Percentiles rank a stretch among this genome's conserved stretches.
These are phyloP conservation scores for Hymenochirus boettgeri DNA, from an alignment of 2,113 vertebrate species.

Conservation along the genomic window DNA sequence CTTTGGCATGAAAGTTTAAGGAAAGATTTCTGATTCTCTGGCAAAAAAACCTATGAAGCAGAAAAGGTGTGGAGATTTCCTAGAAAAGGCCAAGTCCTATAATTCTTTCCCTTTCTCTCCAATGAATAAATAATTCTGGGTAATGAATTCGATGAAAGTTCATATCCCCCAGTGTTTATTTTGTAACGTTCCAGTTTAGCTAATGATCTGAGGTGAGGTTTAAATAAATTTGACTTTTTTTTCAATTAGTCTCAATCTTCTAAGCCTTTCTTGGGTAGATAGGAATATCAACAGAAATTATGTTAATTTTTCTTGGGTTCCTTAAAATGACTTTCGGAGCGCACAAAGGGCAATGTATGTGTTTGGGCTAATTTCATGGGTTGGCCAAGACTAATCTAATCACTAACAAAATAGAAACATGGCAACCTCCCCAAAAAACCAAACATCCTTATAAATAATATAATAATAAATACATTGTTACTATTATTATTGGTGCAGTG, in stretches of 20 bases:
- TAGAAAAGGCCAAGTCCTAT: not conserved
- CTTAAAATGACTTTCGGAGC: not conserved
- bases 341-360: not conserved
- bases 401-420: too few species aligned
- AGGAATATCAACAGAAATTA: not conserved
- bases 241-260: not conserved
- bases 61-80: slow-evolving; percentile 19
- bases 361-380: slow-evolving; percentile 19
- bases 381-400: slow-evolving; percentile 8
- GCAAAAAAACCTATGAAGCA: not conserved
- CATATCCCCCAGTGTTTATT: slow-evolving; percentile 11
- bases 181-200: not conserved
- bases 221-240: slow-evolving; percentile 5
- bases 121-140: slow-evolving; percentile 24
- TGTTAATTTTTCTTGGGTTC: slow-evolving; percentile 2
- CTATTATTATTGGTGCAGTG: too few species aligned
- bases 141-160: not conserved
- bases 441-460: too few species aligned
- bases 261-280: not conserved
- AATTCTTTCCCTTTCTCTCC: slow-evolving; percentile 9
- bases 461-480: too few species aligned
- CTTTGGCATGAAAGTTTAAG: slow-evolving; percentile 18
- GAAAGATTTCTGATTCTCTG: slow-evolving; percentile 30
- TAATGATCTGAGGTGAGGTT: not conserved
- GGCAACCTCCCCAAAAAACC: too few species aligned